Percentiles rank a stretch among this genome's conserved stretches.
phyloP scores from a whole-genome alignment of 2,888 invertebrate genomes.

The Drosophila neutralis region DNA sequence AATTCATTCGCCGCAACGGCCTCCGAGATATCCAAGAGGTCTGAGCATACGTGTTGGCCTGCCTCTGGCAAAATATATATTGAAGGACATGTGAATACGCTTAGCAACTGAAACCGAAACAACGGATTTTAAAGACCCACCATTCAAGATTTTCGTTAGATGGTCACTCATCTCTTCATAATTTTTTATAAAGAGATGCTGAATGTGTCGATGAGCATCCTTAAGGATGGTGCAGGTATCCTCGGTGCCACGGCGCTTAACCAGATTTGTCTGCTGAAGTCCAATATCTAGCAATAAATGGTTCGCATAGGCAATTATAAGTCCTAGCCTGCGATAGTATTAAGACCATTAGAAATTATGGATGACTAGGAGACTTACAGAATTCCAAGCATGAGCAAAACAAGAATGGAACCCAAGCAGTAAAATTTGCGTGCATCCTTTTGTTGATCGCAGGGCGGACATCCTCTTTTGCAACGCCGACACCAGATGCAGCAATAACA shows the following conservation, averaged over 20 bases:
- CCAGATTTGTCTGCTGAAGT: background rate
- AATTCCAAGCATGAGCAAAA: background rate
- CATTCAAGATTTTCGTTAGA: background rate
- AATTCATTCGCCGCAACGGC: background rate
- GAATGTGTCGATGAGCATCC: background rate
- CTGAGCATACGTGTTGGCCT: background rate
- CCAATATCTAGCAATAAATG: background rate
- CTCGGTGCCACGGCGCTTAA: background rate
- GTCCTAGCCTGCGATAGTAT: background rate
- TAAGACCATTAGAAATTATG: background rate
- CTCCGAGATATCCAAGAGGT: background rate
- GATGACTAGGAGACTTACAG: background rate
- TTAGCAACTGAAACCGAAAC: background rate
- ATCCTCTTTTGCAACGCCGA: background rate
- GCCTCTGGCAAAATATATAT: background rate
- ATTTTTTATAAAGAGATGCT: background rate
- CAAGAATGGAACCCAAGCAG: background rate
- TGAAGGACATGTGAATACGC: background rate
- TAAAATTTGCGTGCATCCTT: background rate
- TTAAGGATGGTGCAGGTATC: background rate
- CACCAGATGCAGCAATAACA: conserved; percentile 6
- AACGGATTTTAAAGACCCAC: background rate
- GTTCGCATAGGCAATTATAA: background rate
- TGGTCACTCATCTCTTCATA: background rate
- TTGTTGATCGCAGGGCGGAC: background rate